phyloP scores from a whole-genome alignment of 2,888 invertebrate species.

The Rugalucina vietnamica region DNA sequence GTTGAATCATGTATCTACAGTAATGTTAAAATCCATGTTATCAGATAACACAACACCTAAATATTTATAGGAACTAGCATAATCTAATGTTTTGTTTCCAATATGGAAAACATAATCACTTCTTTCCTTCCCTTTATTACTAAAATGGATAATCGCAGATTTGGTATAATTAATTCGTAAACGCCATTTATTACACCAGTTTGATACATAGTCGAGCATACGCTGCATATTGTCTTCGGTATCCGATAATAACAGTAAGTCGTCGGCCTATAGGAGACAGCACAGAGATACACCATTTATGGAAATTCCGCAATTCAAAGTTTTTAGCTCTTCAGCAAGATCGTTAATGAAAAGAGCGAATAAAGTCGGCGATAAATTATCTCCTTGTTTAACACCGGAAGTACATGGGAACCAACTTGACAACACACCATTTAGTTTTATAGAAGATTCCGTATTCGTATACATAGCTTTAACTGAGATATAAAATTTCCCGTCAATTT shows the following conservation, averaged over 20 bases:
- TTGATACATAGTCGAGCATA: background rate
- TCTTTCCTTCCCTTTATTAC: background rate
- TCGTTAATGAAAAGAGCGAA: constrained; percentile 22
- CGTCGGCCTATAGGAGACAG: constrained; percentile 1
- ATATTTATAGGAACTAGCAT: background rate
- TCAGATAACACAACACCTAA: background rate
- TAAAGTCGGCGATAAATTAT: constrained; percentile 25
- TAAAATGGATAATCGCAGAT: background rate
- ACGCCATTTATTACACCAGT: background rate
- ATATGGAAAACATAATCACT: background rate
- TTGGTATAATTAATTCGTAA: background rate
- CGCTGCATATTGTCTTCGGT: background rate
- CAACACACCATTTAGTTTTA: background rate
- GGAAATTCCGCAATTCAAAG: background rate
- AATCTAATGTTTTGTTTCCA: background rate
- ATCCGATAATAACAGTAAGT: background rate
- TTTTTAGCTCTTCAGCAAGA: background rate
- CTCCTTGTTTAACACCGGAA: constrained; percentile 15
- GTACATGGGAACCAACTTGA: constrained; percentile 6
- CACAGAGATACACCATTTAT: background rate
- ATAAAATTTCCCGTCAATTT: constrained; percentile 28
- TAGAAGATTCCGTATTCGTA: background rate
- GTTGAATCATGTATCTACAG: background rate
- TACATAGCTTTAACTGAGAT: constrained; percentile 18
- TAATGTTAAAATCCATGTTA: background rate